Percentiles rank a stretch among this genome's conserved stretches.
These are phyloP conservation scores for Dromaius novaehollandiae DNA, from an alignment of 2,113 vertebrate genomes.

Conservation along the genomic window DNA sequence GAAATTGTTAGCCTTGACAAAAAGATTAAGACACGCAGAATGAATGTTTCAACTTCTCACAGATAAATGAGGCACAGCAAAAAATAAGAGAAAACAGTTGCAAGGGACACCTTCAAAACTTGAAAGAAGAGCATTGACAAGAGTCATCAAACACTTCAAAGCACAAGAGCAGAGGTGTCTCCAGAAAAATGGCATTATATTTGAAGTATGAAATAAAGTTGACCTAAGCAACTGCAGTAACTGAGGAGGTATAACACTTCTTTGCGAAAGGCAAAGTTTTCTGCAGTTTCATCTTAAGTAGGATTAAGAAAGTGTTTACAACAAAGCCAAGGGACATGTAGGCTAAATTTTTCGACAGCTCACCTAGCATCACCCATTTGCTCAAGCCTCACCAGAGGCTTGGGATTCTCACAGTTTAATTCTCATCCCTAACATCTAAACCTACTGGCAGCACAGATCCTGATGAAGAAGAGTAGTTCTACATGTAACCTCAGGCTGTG, in stretches of 20 bases:
- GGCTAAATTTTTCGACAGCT: neutral
- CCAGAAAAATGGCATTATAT: neutral
- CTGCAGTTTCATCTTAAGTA: neutral
- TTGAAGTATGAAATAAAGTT: neutral
- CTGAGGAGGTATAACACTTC: neutral
- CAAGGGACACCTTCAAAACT: neutral
- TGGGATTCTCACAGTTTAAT: too few relatives aligned
- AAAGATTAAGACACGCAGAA: neutral
- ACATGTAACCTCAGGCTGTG: accelerated
- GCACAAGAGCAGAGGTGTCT: neutral
- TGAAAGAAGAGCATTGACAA: neutral
- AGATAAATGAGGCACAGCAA: neutral
- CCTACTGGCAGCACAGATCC: neutral
- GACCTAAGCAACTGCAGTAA: neutral
- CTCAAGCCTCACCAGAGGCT: too few relatives aligned
- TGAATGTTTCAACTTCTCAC: neutral
- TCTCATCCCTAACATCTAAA: too few relatives aligned
- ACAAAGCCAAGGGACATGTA: neutral
- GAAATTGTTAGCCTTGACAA: conserved; percentile 15
- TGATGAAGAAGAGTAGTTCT: neutral
- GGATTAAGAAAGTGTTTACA: neutral
- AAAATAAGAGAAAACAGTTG: neutral
- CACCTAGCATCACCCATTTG: too few relatives aligned
- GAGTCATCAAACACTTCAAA: conserved; percentile 1
- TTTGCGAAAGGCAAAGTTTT: neutral